Evolutionary conservation across 1,140 invertebrate species (phyloP), one percentile per base, ranked within the genome.

Genomic region (Asbolus verrucosus): DNA sequence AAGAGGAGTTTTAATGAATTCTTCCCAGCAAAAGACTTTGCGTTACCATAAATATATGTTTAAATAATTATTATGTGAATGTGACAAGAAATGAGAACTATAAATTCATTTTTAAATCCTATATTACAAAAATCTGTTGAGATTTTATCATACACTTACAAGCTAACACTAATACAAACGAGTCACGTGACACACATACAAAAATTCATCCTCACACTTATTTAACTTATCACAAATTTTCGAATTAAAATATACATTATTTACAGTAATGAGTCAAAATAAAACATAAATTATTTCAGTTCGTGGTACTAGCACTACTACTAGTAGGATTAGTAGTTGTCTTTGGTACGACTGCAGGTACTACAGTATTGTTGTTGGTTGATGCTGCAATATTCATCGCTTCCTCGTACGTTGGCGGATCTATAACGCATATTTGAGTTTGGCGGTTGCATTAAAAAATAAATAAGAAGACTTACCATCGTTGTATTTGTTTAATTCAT

Each of bases 111-210:
- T 54, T 54, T 9, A 46, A 54, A 14, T 27, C 11, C 46, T 54
- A 54, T 24, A 27, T 54, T 54, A 54, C 18, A 36, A 54, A 54
- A 54, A 62, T 62, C 36, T 36, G 19, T 21, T 62, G 31, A 62
- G 36, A 62, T 62, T 62, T 62, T 62, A 11, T 60, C 54, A 60
- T 60, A 62, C 30, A 62, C 27, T 62, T 62, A 33, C 54, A 30
- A 30, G 27, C 54, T 30, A 9, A 46, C 41, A 46, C n/a, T 46
- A 41, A 14, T 15, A 41, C 6, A 50, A 18, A 21, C 8, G 8
- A 50, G 46, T 54, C 33, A 36, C 33, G 33, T 36, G 33, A 36
- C 33, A 11, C 3, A 11, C 46, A 54, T 24, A 54, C 46, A 27
- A 50, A n/a, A 11, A 27, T 36, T 13, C 43, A 50, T 5, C 6